Evolutionary conservation across 2,888 invertebrate species (phyloP), one percentile per base, ranked within the genome.

Genomic region (Galerucella nymphaeae): DNA sequence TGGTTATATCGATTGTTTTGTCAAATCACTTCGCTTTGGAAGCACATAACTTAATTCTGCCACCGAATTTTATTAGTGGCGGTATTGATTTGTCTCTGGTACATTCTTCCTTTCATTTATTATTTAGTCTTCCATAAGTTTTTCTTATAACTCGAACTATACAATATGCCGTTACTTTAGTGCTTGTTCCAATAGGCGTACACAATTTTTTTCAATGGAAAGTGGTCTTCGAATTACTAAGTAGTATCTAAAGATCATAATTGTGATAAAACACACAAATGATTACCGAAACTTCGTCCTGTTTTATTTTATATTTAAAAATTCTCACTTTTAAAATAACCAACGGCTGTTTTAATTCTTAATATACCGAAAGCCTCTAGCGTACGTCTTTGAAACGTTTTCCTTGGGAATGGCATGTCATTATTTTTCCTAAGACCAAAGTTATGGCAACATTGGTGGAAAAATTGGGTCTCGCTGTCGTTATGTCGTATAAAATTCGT

Each of bases 91-190:
- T 58, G 58, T 58, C 41, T 42, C 16, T 41, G 66, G 11, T 14
- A 20, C 58, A 16, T 58, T 45, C 42, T 14, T 30, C n/a, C 23
- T n/a, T 64, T 45, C 61, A 50, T 74, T 67, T 71, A 74, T 74
- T 71, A 71, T 74, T 74, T 71, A 74, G 68, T 71, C 59, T 71
- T 68, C 65, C 55, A 71, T 74, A 74, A 74, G 67, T 68, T 67
- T 62, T 30, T 10, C 67, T 16, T 70, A 66, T 73, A 73, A 70
- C 62, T 70, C 65, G 23, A n/a, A 59, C 14, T 16, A 2, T 59
- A 14, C 59, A n/a, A 23, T 13, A 18, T n/a, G 23, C 58, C 30
- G 14, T 23, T 14, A 61, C 61, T 66, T 50, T 66, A 30, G 59
- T 61, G 18, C 50, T 65, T 72, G n/a, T 66, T 53, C 14, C 58